Base-by-base conservation (phyloP, 2,113 vertebrate genomes). In the Xerus inauris region DNA sequence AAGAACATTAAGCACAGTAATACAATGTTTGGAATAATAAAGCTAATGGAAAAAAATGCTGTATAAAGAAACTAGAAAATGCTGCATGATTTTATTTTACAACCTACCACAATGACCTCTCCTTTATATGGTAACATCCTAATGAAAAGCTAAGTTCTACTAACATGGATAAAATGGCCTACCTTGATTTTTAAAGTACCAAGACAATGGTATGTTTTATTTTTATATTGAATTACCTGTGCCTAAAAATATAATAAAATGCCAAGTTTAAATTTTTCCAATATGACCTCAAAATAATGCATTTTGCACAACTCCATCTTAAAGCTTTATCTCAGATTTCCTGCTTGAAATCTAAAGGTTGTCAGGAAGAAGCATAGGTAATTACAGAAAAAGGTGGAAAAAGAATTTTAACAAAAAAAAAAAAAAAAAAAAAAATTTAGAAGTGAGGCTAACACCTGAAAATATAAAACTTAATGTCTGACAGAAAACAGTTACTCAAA, bases 191-290 rank as follows among this genome's bases (percentile, higher is more conserved):
- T 69, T 93, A 81, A 93, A 84, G 26, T 24, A 87, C 24, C 19
- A 91, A 84, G 40, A 86, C 5, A 81, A 69, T 83, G 40, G 11
- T n/a, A 80, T 79, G 75, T 42, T 93, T 97, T 64, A 89, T 86
- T 81, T 93, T 94, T 90, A 87, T 87, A 88, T 87, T 95, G 40
- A 91, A 45, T 94, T 62, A 69, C 69, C 64, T 85, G 28, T 88
- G 24, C 45, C 28, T 76, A n/a, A 92, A 90, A 93, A 69, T 94
- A 89, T 12, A 91, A 54, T 80, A 64, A 92, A 72, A 92, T 51
- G 35, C 24, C 24, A 10, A 92, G 6, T 69, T 90, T 89, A 83
- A 51, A 47, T 73, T 28, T 90, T 65, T 62, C 71, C 65, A 81
- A 59, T 38, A 75, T 91, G 57, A 95, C 45, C 51, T 80, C 49